Evolutionary conservation across 2,797 vertebrate genomes (phyloP).

Genomic region (Etheostoma nigrum): DNA sequence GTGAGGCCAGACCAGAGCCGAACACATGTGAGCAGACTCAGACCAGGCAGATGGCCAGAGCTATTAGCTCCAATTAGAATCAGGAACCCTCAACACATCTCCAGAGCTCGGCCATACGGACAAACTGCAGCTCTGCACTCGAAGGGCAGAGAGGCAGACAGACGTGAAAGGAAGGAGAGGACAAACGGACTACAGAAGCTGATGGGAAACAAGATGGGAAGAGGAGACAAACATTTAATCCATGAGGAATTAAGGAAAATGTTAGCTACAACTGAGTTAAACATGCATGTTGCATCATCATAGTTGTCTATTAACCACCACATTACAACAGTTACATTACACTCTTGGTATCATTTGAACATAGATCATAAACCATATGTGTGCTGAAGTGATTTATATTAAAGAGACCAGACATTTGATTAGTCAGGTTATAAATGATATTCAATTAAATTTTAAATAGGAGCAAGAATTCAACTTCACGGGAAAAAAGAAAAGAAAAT

Average conservation of each 20-base stretch:
- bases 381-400: conserved; percentile 18
- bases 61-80: conserved; percentile 73
- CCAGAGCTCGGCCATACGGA: conserved; percentile 62
- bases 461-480: conserved; percentile 49
- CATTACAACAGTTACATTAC: not conserved
- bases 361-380: conserved; percentile 20
- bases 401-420: conserved; percentile 36
- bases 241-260: not conserved
- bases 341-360: not conserved
- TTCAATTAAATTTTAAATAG: conserved; percentile 43
- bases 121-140: conserved; percentile 21
- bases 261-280: not conserved
- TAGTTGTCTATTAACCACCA: not conserved
- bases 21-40: conserved; percentile 41
- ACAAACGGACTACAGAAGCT: conserved; percentile 1
- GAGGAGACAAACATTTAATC: conserved; percentile 1
- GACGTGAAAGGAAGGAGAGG: conserved; percentile 25
- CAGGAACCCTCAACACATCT: conserved; percentile 57
- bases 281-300: not conserved
- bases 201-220: not conserved
- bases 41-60: conserved; percentile 74
- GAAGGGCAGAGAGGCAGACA: conserved; percentile 20
- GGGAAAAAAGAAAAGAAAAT: conserved; percentile 27
- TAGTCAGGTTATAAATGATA: conserved; percentile 44
- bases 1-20: conserved; percentile 55